Conservation (phyloP, 2,888 invertebrate species). For the Muschampia plurimacula region DNA sequence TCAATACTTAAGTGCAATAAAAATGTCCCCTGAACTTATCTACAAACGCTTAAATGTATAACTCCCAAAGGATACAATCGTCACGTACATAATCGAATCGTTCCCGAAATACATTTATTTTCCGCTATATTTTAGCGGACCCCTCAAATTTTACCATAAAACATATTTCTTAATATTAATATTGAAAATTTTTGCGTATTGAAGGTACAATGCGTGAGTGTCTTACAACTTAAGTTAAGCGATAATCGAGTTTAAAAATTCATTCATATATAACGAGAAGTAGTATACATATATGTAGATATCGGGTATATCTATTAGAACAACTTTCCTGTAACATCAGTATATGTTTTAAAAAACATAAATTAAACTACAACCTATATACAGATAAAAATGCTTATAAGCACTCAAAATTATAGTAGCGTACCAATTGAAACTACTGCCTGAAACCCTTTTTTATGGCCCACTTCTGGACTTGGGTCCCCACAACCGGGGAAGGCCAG, state of each 20-base stretch:
- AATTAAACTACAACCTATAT: no score
- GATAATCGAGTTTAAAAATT: conserved; percentile 1
- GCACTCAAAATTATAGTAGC: no score
- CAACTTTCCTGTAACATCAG: no score
- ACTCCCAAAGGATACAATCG: conserved; percentile 34
- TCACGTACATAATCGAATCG: conserved; percentile 38
- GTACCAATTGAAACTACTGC: no score
- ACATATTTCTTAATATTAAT: conserved; percentile 39
- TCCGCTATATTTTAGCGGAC: conserved; percentile 26
- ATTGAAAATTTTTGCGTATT: conserved; percentile 24
- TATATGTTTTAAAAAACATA: no score
- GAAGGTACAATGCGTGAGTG: conserved; percentile 2
- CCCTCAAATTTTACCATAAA: conserved; percentile 37
- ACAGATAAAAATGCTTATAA: no score
- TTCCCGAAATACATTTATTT: conserved; percentile 28
- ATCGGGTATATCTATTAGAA: no score
- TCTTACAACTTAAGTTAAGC: neutral
- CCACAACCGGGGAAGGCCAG: no score
- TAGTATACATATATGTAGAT: no score
- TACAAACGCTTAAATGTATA: neutral
- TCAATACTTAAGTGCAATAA: neutral
- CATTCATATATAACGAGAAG: neutral
- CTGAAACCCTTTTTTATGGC: no score
- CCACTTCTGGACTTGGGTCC: no score
- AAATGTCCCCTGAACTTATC: neutral